Evolutionary conservation across 2,888 invertebrate species (phyloP).

Genomic region (Ormyrus labotus): DNA sequence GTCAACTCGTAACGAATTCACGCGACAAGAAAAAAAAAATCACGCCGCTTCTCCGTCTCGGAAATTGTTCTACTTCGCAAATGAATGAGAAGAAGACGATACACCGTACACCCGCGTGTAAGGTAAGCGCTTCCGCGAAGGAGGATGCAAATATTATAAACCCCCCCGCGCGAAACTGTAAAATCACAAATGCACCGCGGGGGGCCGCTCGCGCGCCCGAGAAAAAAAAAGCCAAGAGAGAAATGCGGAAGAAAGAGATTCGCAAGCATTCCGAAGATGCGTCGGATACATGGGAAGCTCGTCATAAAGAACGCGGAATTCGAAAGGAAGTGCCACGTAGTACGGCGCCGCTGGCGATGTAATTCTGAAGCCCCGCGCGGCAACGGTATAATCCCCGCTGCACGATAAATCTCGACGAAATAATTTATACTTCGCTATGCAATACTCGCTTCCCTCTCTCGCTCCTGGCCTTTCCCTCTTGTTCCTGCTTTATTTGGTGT

Average conservation of each 20-base stretch:
- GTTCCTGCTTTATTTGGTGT: conserved; percentile 30
- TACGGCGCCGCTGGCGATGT: conserved; percentile 3
- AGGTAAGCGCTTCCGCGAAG: too few species aligned
- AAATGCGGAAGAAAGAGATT: neutral
- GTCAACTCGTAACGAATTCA: too few species aligned
- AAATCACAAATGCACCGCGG: conserved; percentile 17
- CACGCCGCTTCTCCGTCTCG: too few species aligned
- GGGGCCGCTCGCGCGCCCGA: neutral
- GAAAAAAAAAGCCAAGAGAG: neutral
- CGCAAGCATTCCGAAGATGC: conserved; percentile 10
- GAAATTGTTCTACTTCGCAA: too few species aligned
- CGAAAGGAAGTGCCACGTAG: conserved; percentile 11
- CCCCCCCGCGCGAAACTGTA: neutral
- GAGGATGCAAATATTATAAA: neutral
- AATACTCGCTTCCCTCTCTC: neutral
- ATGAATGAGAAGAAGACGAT: too few species aligned
- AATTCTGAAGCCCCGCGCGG: neutral
- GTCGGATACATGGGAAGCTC: conserved; percentile 10
- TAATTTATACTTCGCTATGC: conserved; percentile 38
- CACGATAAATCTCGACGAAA: conserved; percentile 41
- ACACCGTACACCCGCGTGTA: too few species aligned
- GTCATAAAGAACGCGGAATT: conserved; percentile 35
- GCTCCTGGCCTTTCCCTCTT: neutral
- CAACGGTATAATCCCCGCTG: neutral
- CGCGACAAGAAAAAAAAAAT: too few species aligned